Conservation (phyloP, 2,888 invertebrate genomes). For the Spodoptera picta region DNA sequence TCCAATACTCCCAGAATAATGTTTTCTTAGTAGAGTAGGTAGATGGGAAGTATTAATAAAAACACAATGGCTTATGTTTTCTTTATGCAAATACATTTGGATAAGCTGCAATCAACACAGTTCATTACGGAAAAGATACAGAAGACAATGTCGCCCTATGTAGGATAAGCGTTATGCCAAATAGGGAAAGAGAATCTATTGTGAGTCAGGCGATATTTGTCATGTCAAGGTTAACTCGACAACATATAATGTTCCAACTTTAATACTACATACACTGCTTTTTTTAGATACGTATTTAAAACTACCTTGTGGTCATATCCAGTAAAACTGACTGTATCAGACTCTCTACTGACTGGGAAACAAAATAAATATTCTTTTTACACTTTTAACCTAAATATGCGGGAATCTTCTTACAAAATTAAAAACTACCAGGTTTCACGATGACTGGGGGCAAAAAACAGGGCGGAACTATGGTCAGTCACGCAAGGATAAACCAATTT, state of each 20-base stretch:
- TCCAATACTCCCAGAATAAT: constrained; percentile 8
- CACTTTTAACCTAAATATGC: constrained; percentile 35
- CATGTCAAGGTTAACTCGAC: constrained; percentile 28
- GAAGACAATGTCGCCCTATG: constrained; percentile 37
- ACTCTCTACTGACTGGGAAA: not conserved
- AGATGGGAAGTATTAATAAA: too few relatives aligned
- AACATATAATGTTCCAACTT: not conserved
- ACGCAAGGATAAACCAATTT: constrained; percentile 62
- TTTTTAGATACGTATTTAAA: too few relatives aligned
- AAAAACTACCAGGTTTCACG: constrained; percentile 35
- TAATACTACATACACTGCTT: not conserved
- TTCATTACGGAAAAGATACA: constrained; percentile 14
- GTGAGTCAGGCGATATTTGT: constrained; percentile 33
- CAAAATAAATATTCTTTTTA: constrained; percentile 1
- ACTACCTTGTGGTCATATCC: too few relatives aligned
- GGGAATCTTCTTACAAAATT: constrained; percentile 33
- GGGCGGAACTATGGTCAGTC: constrained; percentile 62
- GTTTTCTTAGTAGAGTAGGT: too few relatives aligned
- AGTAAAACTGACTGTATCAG: too few relatives aligned
- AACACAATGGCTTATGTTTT: too few relatives aligned
- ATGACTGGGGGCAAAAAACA: constrained; percentile 35
- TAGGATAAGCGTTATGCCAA: constrained; percentile 31
- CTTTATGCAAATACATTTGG: constrained; percentile 8
- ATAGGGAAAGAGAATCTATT: constrained; percentile 22
- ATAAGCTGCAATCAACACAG: constrained; percentile 29